phyloP scores from a whole-genome alignment of 2,797 vertebrate species.

The Antrozous pallidus region DNA sequence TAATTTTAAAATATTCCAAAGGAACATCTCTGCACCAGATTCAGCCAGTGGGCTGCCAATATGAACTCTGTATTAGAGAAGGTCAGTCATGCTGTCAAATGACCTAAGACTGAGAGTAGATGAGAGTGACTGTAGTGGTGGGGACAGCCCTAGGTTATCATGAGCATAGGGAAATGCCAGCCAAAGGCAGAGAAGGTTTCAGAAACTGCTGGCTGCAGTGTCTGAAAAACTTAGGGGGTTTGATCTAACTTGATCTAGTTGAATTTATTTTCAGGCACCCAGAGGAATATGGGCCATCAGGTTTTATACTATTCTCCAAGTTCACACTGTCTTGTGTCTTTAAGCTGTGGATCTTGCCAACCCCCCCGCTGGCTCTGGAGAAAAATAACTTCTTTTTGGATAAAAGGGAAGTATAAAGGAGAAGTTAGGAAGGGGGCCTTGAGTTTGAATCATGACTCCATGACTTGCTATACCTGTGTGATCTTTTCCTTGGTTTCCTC shows the following conservation, averaged over 20 bases:
- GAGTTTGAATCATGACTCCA: neutral
- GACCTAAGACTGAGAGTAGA: neutral
- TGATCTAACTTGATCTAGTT: neutral
- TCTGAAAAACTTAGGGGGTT: neutral
- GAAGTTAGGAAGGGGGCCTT: neutral
- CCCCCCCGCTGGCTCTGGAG: neutral
- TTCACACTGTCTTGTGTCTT: neutral
- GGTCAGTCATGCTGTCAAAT: neutral
- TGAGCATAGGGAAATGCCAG: neutral
- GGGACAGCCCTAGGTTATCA: neutral
- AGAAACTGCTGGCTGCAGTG: neutral
- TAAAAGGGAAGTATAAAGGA: neutral
- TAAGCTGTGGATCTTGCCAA: neutral
- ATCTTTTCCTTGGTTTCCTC: conserved; percentile 10
- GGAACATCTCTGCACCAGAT: neutral
- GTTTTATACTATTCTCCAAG: neutral
- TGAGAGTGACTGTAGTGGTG: rapidly evolving
- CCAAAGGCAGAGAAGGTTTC: neutral
- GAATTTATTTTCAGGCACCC: neutral
- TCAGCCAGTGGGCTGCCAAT: neutral
- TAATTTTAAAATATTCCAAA: neutral
- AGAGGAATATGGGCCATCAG: neutral
- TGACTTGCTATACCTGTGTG: neutral
- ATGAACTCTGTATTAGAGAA: neutral
- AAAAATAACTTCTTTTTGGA: neutral